phyloP scores from a whole-genome alignment of 2,113 vertebrate species.

The Cnemophilus loriae region DNA sequence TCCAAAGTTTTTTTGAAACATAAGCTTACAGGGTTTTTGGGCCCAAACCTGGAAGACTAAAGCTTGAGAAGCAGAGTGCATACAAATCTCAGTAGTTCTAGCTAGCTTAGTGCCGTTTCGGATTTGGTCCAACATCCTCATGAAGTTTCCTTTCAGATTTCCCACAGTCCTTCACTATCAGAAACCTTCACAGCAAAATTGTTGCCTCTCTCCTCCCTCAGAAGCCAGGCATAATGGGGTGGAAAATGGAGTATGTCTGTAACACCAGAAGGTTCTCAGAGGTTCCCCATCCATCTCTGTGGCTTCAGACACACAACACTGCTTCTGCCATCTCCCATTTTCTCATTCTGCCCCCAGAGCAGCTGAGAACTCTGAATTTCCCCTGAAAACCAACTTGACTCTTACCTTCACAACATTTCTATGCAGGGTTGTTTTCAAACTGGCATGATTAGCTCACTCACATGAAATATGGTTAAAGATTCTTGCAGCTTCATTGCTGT shows the following conservation, averaged over 20 bases:
- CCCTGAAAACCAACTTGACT: neutral
- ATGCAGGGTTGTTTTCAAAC: neutral
- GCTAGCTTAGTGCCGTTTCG: neutral
- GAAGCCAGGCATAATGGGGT: rapidly evolving
- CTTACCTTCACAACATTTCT: neutral
- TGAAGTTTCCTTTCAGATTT: neutral
- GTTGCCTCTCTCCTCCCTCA: neutral
- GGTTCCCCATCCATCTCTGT: neutral
- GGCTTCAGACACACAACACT: neutral
- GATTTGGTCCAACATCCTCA: neutral
- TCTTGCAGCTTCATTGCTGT: neutral
- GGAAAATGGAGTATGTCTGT: neutral
- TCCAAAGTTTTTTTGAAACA: neutral
- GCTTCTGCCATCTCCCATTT: neutral
- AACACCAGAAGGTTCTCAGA: neutral
- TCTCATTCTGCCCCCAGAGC: neutral
- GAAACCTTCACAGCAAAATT: neutral
- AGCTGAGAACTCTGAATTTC: neutral
- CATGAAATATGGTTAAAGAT: neutral
- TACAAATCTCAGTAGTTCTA: neutral
- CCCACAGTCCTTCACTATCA: neutral
- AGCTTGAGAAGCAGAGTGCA: neutral
- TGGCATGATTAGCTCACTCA: neutral
- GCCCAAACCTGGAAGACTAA: neutral
- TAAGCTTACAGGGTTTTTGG: neutral